Evolutionary conservation across 2,797 vertebrate genomes (phyloP), one percentile per base, ranked within the genome.

Genomic region (Orestias chungarensis): DNA sequence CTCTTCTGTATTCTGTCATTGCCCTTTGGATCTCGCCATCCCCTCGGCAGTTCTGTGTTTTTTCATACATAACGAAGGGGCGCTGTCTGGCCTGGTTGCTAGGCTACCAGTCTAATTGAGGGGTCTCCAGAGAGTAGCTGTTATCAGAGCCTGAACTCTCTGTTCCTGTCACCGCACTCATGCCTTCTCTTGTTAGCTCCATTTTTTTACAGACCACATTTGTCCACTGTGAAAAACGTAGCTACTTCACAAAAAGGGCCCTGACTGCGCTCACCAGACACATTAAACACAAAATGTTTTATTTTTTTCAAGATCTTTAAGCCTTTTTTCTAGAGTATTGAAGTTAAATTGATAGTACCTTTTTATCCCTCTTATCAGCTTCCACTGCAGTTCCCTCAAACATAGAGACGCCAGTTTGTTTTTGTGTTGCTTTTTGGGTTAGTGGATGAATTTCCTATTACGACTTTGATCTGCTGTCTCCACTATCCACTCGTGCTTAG

Each of bases 101-200:
- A 93, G 89, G 95, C 91, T 92, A 95, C 94, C 78, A 72, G 87
- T 86, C 92, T 95, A 95, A 94, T 94, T 92, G 88, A 93, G 89
- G 80, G 89, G 93, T 86, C 93, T 91, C 93, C 76, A 44, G 93
- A 92, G 95, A 93, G 80, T 78, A 59, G 68, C 83, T 87, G 88
- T 87, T 92, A 93, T 92, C 91, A 86, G 88, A 89, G 87, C 44
- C 81, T 81, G 85, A 91, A 83, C 82, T 79, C 87, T 85, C 76
- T 78, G 83, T 82, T 89, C 85, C 4, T 75, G 77, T 80, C 44
- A 69, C 78, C 4, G n/a, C 74, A 73, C 75, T 80, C 81, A 61
- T 82, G 81, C 70, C 67, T 70, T 72, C 68, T 79, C 80, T 66
- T 55, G 74, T 83, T 83, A 31, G 43, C 38, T 74, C 44, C 64